Evolutionary conservation across 2,113 vertebrate species (phyloP), one percentile per base, ranked within the genome.

Genomic region (Origma solitaria): DNA sequence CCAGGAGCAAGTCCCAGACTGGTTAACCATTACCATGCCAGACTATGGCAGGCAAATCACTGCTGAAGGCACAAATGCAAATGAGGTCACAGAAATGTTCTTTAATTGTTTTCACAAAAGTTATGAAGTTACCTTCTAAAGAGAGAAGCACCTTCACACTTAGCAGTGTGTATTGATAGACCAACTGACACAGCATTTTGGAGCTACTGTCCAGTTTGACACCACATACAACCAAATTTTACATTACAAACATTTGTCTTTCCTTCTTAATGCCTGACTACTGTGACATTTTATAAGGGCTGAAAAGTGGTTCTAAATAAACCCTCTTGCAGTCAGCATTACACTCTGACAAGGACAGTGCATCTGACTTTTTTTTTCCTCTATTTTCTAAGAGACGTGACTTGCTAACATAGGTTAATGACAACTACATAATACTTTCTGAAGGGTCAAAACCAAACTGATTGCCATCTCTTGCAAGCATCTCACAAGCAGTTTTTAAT

Each of bases 1-100:
- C 13, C 22, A 40, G 42, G 7, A 73, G 5, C 0, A 0, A 11
- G 10, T 37, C 30, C 58, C 49, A 64, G 16, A 28, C 22, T n/a
- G 57, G 42, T 17, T 30, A 30, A 50, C 31, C 0, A 0, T n/a
- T n/a, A n/a, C n/a, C n/a, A n/a, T n/a, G n/a, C n/a, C n/a, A n/a
- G n/a, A n/a, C n/a, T n/a, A n/a, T 4, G 23, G 30, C 25, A 82
- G 28, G 23, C 57, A 61, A 83, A 75, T 57, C 45, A 44, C 22
- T 87, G 54, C 64, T 62, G 64, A 70, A 53, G 37, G 35, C 11
- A 7, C 17, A 7, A 86, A 56, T 11, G 40, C 17, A 75, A 75
- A 38, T 9, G 4, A 70, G 12, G 31, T 28, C 72, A 56, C 44
- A 91, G 31, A 83, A 86, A 65, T 3, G 11, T 15, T 78, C 54